Percentiles rank a stretch among this genome's conserved stretches.
phyloP scores from a whole-genome alignment of 2,797 vertebrate genomes.

The Ibycter americanus region DNA sequence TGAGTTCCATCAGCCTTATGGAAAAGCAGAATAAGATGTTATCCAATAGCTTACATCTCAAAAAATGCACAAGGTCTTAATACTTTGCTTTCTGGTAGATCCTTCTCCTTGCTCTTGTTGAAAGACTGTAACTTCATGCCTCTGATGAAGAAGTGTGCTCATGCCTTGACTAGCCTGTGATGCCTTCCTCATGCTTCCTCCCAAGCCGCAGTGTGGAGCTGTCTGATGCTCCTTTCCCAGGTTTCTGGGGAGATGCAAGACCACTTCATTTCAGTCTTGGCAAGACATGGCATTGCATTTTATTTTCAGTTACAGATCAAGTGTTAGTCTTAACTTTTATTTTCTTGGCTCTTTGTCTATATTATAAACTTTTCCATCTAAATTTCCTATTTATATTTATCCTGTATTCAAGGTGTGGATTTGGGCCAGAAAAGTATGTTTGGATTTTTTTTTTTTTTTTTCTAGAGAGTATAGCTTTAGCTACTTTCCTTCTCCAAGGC shows the following conservation, averaged over 20 bases:
- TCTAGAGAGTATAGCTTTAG: neutral
- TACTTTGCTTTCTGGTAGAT: neutral
- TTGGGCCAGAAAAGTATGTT: neutral
- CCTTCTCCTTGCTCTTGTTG: neutral
- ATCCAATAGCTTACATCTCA: neutral
- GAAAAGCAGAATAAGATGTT: neutral
- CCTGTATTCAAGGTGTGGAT: neutral
- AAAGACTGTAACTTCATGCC: neutral
- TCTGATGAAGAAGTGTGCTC: neutral
- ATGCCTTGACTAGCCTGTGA: fast-evolving
- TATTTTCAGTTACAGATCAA: neutral
- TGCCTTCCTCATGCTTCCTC: neutral
- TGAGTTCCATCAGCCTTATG: neutral
- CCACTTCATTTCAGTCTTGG: neutral
- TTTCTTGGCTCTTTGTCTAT: neutral
- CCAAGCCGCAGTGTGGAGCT: neutral
- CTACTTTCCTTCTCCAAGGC: neutral
- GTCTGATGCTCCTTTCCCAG: neutral
- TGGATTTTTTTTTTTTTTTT: neutral
- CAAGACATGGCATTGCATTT: neutral
- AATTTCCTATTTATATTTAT: neutral
- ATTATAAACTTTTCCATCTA: neutral
- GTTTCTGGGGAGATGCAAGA: neutral
- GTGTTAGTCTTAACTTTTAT: neutral
- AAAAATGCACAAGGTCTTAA: neutral